phyloP scores from a whole-genome alignment of 2,888 invertebrate species.

The Hesperia comma region DNA sequence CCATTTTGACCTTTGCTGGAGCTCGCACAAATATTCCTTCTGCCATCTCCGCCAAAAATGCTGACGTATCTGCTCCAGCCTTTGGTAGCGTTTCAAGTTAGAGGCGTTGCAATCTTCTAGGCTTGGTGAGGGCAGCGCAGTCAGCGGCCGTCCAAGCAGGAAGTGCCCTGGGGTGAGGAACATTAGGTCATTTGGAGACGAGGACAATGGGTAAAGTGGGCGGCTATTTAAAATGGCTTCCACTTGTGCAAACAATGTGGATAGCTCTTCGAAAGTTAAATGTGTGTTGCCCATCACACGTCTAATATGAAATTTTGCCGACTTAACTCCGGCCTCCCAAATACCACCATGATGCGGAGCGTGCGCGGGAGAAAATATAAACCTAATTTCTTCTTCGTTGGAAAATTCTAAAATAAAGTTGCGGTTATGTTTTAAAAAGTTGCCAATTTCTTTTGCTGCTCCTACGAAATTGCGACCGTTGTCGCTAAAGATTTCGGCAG shows the following conservation, averaged over 20 bases:
- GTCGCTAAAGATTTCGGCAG: neutral
- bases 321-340: neutral
- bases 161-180: too few species aligned
- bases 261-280: too few species aligned
- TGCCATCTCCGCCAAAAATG: neutral
- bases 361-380: neutral
- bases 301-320: constrained; percentile 13
- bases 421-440: neutral
- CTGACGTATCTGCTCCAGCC: neutral
- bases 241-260: too few species aligned
- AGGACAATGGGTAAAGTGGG: constrained; percentile 10
- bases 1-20: neutral
- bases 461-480: neutral
- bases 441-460: neutral
- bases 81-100: neutral
- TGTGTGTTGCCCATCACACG: constrained; percentile 14
- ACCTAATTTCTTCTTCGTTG: neutral
- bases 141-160: too few species aligned
- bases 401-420: neutral
- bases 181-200: neutral
- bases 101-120: too few species aligned
- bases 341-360: neutral
- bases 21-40: neutral
- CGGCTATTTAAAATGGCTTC: constrained; percentile 22
- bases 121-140: too few species aligned